A percentile compares a stretch with the other conserved stretches of the same genome.
Evolutionary conservation across 1,140 invertebrate species (phyloP).

Genomic region (Gonatopus flavifemur): DNA sequence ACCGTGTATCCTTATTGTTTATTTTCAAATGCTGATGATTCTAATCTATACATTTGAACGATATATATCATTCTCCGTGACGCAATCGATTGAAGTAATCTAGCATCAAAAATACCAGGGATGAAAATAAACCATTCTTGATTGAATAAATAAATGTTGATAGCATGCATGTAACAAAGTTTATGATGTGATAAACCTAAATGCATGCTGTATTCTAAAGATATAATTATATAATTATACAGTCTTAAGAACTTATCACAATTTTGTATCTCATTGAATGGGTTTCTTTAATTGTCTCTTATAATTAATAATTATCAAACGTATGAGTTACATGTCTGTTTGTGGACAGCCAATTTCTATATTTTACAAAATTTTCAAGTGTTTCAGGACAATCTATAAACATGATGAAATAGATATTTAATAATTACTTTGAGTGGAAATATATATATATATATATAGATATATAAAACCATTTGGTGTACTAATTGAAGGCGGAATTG

Average conservation of each 20-base stretch:
- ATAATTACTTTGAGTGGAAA: too few species aligned
- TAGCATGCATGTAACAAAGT: conserved; percentile 26
- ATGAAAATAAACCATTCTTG: not conserved
- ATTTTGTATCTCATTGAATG: too few species aligned
- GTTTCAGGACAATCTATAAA: too few species aligned
- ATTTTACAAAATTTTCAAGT: too few species aligned
- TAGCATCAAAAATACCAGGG: not conserved
- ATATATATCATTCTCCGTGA: not conserved
- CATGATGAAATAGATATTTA: too few species aligned
- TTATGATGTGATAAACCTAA: conserved; percentile 8
- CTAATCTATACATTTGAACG: not conserved
- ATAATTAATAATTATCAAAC: conserved; percentile 1
- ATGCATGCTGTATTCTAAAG: conserved; percentile 23
- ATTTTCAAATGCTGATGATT: not conserved
- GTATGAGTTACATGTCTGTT: too few species aligned
- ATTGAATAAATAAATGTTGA: conserved; percentile 19
- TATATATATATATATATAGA: too few species aligned
- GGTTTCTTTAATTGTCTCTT: not conserved
- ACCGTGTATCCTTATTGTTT: too few species aligned
- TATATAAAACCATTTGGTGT: too few species aligned
- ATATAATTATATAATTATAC: conserved; percentile 6
- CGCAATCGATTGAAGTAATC: conserved; percentile 4
- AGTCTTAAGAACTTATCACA: too few species aligned
- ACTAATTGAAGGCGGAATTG: too few species aligned
- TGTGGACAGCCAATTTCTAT: too few species aligned